Evolutionary conservation across 1,140 invertebrate genomes (phyloP).

Genomic region (Leptinotarsa texana): DNA sequence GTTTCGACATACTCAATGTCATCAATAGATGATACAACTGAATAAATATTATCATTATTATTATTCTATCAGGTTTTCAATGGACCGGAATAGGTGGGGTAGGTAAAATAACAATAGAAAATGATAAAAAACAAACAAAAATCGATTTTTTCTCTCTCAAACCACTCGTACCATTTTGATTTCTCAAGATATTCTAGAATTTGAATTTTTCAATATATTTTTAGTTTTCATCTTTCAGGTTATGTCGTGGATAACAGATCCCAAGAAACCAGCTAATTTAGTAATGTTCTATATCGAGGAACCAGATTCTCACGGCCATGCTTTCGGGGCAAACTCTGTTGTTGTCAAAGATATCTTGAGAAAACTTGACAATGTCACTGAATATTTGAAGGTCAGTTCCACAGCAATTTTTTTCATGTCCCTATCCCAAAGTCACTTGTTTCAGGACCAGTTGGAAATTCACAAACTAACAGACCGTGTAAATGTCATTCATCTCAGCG

Average conservation of each 20-base stretch:
- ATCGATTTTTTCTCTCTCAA: no score
- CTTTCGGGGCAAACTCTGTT: conserved; percentile 55
- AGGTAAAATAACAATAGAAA: no score
- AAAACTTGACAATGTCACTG: conserved; percentile 62
- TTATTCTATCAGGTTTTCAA: no score
- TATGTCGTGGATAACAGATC: conserved; percentile 69
- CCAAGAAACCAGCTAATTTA: conserved; percentile 63
- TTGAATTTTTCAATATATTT: no score
- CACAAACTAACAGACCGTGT: conserved; percentile 60
- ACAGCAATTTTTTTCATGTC: no score
- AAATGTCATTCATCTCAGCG: conserved; percentile 73
- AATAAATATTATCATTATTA: no score
- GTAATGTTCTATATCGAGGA: conserved; percentile 75
- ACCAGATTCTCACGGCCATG: conserved; percentile 67
- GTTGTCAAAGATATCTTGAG: conserved; percentile 56
- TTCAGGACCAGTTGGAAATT: conserved; percentile 60
- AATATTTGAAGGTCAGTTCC: conserved; percentile 55
- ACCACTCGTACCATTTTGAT: no score
- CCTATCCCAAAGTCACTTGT: not conserved
- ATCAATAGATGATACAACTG: no score
- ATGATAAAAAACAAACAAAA: no score
- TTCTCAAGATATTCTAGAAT: no score
- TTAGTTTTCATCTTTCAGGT: conserved; percentile 47
- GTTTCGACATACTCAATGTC: no score
- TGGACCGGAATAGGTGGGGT: no score